A percentile compares a stretch with the other conserved stretches of the same genome.
These are phyloP conservation scores for Onychomys torridus DNA, from an alignment of 2,797 vertebrate genomes.

Conservation along the genomic window DNA sequence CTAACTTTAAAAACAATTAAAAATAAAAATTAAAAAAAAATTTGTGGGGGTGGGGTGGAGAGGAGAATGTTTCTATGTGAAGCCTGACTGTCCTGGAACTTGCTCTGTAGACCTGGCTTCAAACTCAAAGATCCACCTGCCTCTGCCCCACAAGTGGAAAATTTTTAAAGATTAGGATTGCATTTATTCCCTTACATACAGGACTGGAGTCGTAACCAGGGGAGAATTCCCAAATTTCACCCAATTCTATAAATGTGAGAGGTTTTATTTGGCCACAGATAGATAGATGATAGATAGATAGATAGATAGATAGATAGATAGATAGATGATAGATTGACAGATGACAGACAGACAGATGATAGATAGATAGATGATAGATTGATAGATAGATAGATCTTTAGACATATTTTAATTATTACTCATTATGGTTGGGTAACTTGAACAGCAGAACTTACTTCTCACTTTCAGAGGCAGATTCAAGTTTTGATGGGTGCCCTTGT, in stretches of 20 bases:
- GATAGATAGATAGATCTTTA: neutral
- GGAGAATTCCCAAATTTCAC: neutral
- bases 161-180: neutral
- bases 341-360: neutral
- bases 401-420: neutral
- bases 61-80: neutral
- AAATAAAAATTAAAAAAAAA: neutral
- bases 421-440: neutral
- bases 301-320: neutral
- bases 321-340: no score
- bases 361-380: neutral
- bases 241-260: neutral
- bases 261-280: neutral
- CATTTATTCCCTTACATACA: neutral
- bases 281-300: neutral
- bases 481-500: neutral
- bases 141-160: neutral
- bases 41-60: neutral
- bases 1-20: neutral
- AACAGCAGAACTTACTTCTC: neutral
- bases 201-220: neutral
- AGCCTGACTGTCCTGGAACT: neutral
- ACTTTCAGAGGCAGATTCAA: neutral
- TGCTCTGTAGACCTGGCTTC: neutral
- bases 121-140: neutral